Evolutionary conservation across 2,797 vertebrate genomes (phyloP).

Genomic region (Scarus forsteni): DNA sequence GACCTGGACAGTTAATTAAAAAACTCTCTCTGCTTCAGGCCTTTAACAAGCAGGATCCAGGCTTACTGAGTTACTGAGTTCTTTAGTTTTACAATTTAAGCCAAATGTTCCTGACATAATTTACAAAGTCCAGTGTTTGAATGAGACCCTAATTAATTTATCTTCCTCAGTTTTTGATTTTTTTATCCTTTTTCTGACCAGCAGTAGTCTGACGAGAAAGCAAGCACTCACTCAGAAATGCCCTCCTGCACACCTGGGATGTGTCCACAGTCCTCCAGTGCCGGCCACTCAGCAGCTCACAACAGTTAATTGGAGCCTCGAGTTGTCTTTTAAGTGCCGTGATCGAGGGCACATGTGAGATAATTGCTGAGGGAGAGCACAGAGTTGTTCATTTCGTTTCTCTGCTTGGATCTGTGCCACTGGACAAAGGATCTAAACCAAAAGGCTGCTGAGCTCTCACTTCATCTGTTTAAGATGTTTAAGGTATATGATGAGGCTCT

Average conservation of each 20-base stretch:
- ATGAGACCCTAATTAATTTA: no score
- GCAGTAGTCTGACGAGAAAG: neutral
- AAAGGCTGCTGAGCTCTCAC: slow-evolving; percentile 29
- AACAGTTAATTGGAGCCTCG: slow-evolving; percentile 35
- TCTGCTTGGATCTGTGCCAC: slow-evolving; percentile 29
- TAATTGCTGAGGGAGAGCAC: slow-evolving; percentile 51
- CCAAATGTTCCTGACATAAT: no score
- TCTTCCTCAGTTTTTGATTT: neutral
- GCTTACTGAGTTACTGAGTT: no score
- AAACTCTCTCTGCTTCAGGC: neutral
- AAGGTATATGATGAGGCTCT: neutral
- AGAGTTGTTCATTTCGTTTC: slow-evolving; percentile 42
- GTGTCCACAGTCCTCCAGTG: slow-evolving; percentile 36
- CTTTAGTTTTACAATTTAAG: no score
- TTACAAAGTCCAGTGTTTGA: no score
- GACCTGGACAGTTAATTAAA: no score
- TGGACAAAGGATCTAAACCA: slow-evolving; percentile 39
- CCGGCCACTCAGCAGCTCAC: slow-evolving; percentile 40
- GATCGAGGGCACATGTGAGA: slow-evolving; percentile 39
- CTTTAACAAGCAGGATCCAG: neutral
- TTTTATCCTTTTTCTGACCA: slow-evolving; percentile 14
- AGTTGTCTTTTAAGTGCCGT: slow-evolving; percentile 36
- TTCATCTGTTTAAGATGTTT: slow-evolving; percentile 5
- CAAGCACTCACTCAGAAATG: neutral
- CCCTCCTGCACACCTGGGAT: slow-evolving; percentile 21